Percentiles rank a stretch among this genome's conserved stretches.
These are phyloP conservation scores for Drosophila setifemur DNA, from an alignment of 1,140 invertebrate species.

Conservation along the genomic window DNA sequence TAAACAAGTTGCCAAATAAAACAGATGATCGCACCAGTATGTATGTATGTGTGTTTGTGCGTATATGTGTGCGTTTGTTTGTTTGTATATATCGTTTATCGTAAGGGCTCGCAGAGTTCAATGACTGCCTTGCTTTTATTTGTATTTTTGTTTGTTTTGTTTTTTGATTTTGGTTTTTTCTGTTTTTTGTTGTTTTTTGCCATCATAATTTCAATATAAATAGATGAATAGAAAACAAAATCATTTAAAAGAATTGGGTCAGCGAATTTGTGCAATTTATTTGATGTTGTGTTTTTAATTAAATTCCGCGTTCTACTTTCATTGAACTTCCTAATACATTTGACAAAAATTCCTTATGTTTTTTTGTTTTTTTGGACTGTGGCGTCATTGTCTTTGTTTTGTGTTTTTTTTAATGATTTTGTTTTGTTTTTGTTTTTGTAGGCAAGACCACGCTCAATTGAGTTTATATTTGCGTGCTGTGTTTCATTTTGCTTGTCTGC, in stretches of 20 bases:
- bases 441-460: conserved; percentile 71
- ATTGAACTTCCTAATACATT: conserved; percentile 52
- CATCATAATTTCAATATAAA: conserved; percentile 58
- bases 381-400: conserved; percentile 24
- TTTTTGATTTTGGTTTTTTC: neutral
- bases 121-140: conserved; percentile 57
- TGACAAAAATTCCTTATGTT: conserved; percentile 35
- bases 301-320: conserved; percentile 29
- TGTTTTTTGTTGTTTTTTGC: neutral
- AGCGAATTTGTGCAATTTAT: conserved; percentile 72
- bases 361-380: conserved; percentile 9
- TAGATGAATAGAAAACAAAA: conserved; percentile 57
- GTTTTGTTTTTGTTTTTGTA: conserved; percentile 48
- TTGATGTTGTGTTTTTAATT: conserved; percentile 56
- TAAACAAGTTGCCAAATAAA: conserved; percentile 71
- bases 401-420: conserved; percentile 6
- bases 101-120: conserved; percentile 66
- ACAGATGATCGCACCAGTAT: conserved; percentile 33
- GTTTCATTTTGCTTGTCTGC: conserved; percentile 17
- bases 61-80: neutral
- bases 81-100: neutral
- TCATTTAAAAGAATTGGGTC: conserved; percentile 66
- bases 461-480: conserved; percentile 52
- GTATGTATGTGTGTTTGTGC: conserved; percentile 1
- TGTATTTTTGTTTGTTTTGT: conserved; percentile 9